Base-by-base conservation (phyloP, 1,140 invertebrate species). In the Pemphigus obesinymphae region DNA sequence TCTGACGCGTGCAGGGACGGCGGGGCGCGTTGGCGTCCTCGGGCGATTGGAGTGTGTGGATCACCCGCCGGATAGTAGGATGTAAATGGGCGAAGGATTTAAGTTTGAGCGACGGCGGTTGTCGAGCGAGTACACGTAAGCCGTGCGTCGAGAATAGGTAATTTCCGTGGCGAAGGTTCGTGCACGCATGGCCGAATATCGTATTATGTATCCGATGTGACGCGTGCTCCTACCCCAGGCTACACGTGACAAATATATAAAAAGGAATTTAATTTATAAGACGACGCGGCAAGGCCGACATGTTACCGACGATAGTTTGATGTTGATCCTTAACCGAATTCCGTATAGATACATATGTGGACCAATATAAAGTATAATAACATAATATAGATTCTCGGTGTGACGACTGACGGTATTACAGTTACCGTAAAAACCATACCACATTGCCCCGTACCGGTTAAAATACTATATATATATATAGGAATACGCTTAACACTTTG, bases 101-200 rank as follows among this genome's bases (percentile, higher is more conserved):
- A n/a, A 66, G 61, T 34, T 29, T 34, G 13, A 13, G 34, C 20
- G 34, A 23, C 2, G 4, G n/a, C n/a, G 63, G 34, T 68, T 20
- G 63, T 7, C 6, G 11, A 68, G 34, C 7, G 63, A 40, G 37
- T 17, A 70, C 66, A 23, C 37, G 40, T 70, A 70, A 70, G n/a
- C 37, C 37, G 13, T 70, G 5, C 66, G 66, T 26, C 13, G 37
- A 70, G 37, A 70, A 70, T 70, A 43, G 66, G 66, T 70, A 70
- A 70, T 70, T 43, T 23, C 43, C 11, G 34, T 3, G 37, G 66
- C 20, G n/a, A 70, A 26, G n/a, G 66, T 70, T 70, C 66, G 34
- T 43, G 66, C 66, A 66, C 63, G 20, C 34, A 66, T n/a, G 66
- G 66, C 43, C n/a, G 37, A 70, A 23, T 70, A 8, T 70, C 66